A percentile compares a stretch with the other conserved stretches of the same genome.
Conservation (phyloP, 2,113 vertebrate species). For the Colius striatus region DNA sequence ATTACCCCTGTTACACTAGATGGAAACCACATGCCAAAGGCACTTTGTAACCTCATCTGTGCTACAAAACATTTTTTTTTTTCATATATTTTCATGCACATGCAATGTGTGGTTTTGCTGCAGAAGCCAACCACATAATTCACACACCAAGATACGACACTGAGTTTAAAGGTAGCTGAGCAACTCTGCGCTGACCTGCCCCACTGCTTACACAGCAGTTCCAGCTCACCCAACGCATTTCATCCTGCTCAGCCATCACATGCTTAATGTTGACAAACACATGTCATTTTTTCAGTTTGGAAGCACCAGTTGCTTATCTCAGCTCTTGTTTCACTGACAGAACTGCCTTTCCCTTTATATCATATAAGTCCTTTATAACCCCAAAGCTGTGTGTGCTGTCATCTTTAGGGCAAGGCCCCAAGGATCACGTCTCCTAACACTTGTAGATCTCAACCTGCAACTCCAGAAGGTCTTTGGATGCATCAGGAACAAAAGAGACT, state of each 20-base stretch:
- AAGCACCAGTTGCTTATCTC: not conserved
- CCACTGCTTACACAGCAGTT: not conserved
- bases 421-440: rapidly evolving
- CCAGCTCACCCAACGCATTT: not conserved
- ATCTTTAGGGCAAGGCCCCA: not conserved
- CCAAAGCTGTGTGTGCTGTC: not conserved
- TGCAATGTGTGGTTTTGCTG: not conserved
- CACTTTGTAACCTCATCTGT: not conserved
- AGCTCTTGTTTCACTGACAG: not conserved
- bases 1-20: not conserved
- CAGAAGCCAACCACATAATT: not conserved
- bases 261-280: not conserved
- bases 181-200: not conserved
- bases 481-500: not conserved
- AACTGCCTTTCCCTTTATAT: not conserved
- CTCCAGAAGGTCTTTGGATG: not conserved
- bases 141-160: too few relatives aligned
- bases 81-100: not conserved
- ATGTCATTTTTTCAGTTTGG: not conserved
- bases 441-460: not conserved
- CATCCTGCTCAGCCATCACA: not conserved
- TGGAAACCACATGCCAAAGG: not conserved
- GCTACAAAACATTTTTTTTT: not conserved
- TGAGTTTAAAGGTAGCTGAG: not conserved
- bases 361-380: not conserved